Conservation (phyloP, 2,113 vertebrate species). For the Callocephalon fimbriatum region DNA sequence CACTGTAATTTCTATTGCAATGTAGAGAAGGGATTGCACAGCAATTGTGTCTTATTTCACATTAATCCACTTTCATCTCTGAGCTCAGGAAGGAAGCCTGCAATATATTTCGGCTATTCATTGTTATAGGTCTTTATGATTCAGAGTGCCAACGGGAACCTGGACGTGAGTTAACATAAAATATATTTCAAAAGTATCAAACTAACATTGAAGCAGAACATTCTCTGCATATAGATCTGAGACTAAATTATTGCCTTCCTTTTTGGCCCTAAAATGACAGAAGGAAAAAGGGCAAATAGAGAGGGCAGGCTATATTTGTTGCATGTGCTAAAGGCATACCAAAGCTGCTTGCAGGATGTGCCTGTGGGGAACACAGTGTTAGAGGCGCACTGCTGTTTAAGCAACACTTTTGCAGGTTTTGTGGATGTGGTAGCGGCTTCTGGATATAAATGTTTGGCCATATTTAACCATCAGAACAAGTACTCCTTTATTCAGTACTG, state of each 20-base stretch:
- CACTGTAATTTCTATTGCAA: background rate
- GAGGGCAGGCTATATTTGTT: background rate
- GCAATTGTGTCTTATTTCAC: background rate
- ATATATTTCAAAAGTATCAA: background rate
- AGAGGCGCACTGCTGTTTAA: background rate
- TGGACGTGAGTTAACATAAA: background rate
- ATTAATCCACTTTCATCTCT: background rate
- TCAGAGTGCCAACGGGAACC: background rate
- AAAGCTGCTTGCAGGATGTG: background rate
- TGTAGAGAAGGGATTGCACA: background rate
- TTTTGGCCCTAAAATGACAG: background rate
- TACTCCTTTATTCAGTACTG: background rate
- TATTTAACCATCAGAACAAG: background rate
- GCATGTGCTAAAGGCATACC: background rate
- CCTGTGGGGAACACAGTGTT: background rate
- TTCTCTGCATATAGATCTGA: background rate
- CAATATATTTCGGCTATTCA: background rate
- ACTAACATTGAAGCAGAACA: background rate
- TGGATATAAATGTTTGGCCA: background rate
- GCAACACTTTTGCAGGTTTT: background rate
- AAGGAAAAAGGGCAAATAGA: background rate
- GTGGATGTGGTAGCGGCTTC: background rate
- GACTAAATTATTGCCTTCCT: background rate
- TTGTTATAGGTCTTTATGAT: background rate
- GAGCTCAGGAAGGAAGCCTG: background rate